Evolutionary conservation across 2,797 vertebrate genomes (phyloP), one percentile per base, ranked within the genome.

Genomic region (Pipistrellus pygmaeus): DNA sequence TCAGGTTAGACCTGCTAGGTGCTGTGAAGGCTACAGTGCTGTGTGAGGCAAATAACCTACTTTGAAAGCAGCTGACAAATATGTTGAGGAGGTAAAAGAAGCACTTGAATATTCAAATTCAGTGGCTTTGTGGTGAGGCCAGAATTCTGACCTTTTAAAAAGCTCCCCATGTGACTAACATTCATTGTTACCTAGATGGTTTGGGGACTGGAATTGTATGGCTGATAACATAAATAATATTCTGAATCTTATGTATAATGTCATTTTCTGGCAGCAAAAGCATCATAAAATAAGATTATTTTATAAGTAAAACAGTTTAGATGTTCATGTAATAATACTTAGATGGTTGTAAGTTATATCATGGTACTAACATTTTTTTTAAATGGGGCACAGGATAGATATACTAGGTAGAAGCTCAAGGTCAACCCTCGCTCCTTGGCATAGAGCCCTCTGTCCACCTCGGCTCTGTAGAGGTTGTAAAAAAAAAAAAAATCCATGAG

Each of bases 111-210:
- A 87, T 53, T 23, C 30, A 82, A 53, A 78, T 20, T 85, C 68
- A 64, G 35, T 60, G 57, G 76, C 68, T 60, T 55, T 69, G 20
- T 48, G 13, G 48, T 80, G 25, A 35, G 4, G 25, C 30, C 17
- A 82, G 30, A 46, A 48, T 71, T 92, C 21, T 51, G n/a, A 51
- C 25, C 55, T 86, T 83, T 80, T 21, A 75, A 66, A 80, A 92
- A 73, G 15, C 46, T 89, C 15, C 5, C 11, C 18, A 32, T 41
- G 21, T 73, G 48, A 73, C 20, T 64, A 35, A 30, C 9, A 5
- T 62, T 62, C 60, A 44, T 73, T 44, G 27, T 85, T 60, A 75
- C 51, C 27, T 3, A 71, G 55, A 13, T 80, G 27, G 30, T 51
- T 55, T 89, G 62, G 57, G n/a, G 13, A 68, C 73, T 32, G 60